phyloP scores from a whole-genome alignment of 2,797 vertebrate species.

The Falco berigora region DNA sequence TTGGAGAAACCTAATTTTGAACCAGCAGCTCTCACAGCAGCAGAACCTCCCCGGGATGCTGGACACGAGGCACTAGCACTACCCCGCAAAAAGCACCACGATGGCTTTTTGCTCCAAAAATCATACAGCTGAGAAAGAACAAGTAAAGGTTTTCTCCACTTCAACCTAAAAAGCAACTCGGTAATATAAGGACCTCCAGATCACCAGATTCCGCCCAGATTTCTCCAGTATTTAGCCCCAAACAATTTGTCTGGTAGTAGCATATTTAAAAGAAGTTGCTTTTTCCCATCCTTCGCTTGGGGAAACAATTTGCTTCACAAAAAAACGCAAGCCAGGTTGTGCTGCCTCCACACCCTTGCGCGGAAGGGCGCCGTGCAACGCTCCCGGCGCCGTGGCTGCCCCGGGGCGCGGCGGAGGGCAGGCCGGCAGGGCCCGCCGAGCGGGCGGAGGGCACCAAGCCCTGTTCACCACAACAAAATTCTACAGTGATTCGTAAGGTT shows the following conservation, averaged over 20 bases:
- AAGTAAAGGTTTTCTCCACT: background rate
- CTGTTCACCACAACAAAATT: no score
- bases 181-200: background rate
- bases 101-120: background rate
- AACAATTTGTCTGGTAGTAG: accelerated
- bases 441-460: no score
- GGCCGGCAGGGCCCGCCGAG: background rate
- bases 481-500: no score
- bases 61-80: accelerated
- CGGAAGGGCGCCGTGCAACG: background rate
- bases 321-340: accelerated
- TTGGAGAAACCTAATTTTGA: background rate
- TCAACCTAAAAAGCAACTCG: background rate
- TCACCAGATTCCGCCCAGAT: background rate
- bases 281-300: accelerated
- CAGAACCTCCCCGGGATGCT: background rate
- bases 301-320: background rate
- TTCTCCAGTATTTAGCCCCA: no score
- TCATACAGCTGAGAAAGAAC: background rate
- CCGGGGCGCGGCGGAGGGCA: no score
- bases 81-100: background rate
- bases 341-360: accelerated
- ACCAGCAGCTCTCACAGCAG: background rate
- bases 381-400: accelerated
- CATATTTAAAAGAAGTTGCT: accelerated